Conservation (phyloP, 2,888 invertebrate genomes). For the Synergus umbraculus region DNA sequence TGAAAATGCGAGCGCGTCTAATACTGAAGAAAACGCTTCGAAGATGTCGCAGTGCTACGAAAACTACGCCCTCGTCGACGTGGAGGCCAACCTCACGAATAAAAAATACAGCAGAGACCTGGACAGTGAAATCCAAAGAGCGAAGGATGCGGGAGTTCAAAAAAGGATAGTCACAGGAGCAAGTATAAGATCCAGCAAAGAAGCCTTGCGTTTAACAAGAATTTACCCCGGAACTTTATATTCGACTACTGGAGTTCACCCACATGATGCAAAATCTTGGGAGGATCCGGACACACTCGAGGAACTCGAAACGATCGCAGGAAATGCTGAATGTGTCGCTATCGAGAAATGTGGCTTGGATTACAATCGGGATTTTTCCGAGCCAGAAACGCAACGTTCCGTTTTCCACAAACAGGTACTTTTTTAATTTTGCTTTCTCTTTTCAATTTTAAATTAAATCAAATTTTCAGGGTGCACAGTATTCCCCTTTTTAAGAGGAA, state of each 20-base stretch:
- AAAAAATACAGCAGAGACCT: slow-evolving; percentile 95
- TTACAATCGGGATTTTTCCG: slow-evolving; percentile 95
- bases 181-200: slow-evolving; percentile 92
- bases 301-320: slow-evolving; percentile 86
- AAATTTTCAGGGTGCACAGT: no score
- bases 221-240: slow-evolving; percentile 94
- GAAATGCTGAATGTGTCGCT: slow-evolving; percentile 93
- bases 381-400: slow-evolving; percentile 89
- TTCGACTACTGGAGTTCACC: slow-evolving; percentile 95
- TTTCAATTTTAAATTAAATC: not conserved
- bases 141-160: slow-evolving; percentile 95
- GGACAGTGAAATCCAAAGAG: slow-evolving; percentile 93
- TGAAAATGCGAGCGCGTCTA: slow-evolving; percentile 60
- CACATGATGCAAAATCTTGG: slow-evolving; percentile 96
- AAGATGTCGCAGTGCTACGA: slow-evolving; percentile 90
- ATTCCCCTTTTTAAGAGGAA: no score
- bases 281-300: slow-evolving; percentile 78
- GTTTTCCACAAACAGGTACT: slow-evolving; percentile 89
- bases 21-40: slow-evolving; percentile 44
- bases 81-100: slow-evolving; percentile 95
- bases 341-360: slow-evolving; percentile 97
- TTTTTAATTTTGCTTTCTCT: not conserved
- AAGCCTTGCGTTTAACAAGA: slow-evolving; percentile 91
- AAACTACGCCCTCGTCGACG: slow-evolving; percentile 94
- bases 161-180: slow-evolving; percentile 96